phyloP scores from a whole-genome alignment of 1,140 invertebrate species.

The Hesperophylax magnus region DNA sequence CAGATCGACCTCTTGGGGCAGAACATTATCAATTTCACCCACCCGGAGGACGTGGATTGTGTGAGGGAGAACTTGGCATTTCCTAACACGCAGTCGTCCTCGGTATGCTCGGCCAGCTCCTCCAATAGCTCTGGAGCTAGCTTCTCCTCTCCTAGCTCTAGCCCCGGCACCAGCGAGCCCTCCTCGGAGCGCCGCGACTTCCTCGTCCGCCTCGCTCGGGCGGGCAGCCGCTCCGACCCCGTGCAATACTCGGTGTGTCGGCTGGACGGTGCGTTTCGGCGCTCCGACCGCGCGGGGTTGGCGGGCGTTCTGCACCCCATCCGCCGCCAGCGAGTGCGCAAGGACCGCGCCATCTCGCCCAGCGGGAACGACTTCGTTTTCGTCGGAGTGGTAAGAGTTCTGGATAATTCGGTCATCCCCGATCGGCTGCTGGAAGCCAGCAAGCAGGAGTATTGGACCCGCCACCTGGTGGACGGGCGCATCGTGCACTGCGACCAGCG shows the following conservation, averaged over 20 bases:
- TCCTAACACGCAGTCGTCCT: conserved; percentile 58
- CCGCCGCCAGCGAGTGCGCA: conserved; percentile 68
- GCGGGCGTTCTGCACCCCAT: conserved; percentile 70
- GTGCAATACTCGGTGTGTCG: conserved; percentile 82
- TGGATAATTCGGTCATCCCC: conserved; percentile 78
- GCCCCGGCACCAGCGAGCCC: conserved; percentile 52
- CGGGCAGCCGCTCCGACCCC: conserved; percentile 78
- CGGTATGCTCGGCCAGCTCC: no score
- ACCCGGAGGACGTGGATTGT: conserved; percentile 83
- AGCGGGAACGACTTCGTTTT: conserved; percentile 77
- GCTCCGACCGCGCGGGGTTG: conserved; percentile 69
- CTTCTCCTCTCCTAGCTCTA: conserved; percentile 10
- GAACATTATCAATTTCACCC: conserved; percentile 85
- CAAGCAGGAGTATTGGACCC: conserved; percentile 87
- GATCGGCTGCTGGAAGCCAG: conserved; percentile 81
- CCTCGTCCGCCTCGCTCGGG: conserved; percentile 74
- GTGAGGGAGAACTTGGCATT: conserved; percentile 81
- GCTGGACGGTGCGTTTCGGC: conserved; percentile 71
- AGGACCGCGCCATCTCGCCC: conserved; percentile 68
- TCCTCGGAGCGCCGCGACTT: conserved; percentile 70
- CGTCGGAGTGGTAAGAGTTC: conserved; percentile 77
- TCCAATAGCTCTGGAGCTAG: no score
- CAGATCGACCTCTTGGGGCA: conserved; percentile 91
- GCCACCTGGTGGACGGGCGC: conserved; percentile 87
- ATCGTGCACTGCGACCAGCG: conserved; percentile 91